Evolutionary conservation across 2,797 vertebrate species (phyloP), one percentile per base, ranked within the genome.

Genomic region (Cetoscarus ocellatus): DNA sequence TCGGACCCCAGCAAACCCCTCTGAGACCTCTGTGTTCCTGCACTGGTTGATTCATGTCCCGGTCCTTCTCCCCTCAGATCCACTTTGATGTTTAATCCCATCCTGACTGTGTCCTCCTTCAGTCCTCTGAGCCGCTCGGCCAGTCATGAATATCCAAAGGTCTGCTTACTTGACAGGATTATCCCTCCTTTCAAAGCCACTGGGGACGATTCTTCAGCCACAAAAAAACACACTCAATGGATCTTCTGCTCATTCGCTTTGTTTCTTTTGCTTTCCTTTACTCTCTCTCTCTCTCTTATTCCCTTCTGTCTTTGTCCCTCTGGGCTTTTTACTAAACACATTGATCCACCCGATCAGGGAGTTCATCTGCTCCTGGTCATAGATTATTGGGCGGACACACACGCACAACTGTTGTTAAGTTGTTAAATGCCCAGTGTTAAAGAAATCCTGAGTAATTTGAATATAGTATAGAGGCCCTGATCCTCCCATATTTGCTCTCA

Each of bases 111-210:
- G 93, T 94, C 86, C 91, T 94, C 91, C 92, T 94, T 94, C 90
- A 93, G 81, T 87, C 73, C 61, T n/a, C 61, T 34, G 91, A 90
- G 83, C 88, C 82, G 88, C 92, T 93, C 75, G 83, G 86, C 84
- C 91, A 68, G 91, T 94, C 94, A 95, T 95, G 94, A 95, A 95
- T 95, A 95, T 94, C 95, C 93, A 95, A 94, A 94, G 93, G 91
- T 94, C 91, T 84, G 84, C 89, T 93, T 92, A 88, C 92, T 93
- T 92, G 88, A 94, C 91, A 88, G 94, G 94, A 95, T 95, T 94
- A 94, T 94, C 93, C 92, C 63, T 77, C 91, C 72, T 92, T 94
- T 92, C 85, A 93, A 90, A 91, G 83, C 79, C 82, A 69, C 76
- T 77, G 83, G 81, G 85, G 86, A 90, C 80, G 65, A 92, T 91